Conservation (phyloP, 2,113 vertebrate species). For the Fregata magnificens region DNA sequence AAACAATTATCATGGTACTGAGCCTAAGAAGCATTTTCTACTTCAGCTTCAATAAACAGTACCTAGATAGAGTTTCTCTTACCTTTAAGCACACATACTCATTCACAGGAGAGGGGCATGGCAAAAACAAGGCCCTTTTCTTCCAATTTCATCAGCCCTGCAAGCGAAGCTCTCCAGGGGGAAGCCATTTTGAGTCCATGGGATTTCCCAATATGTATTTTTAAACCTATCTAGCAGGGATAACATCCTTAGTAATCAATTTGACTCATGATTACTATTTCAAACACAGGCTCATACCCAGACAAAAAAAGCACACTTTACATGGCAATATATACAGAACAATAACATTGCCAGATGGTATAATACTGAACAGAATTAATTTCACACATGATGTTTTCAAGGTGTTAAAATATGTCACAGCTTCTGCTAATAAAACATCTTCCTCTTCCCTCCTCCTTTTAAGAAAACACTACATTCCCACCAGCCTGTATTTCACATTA, state of each 20-base stretch:
- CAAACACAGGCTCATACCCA: slow-evolving; percentile 14
- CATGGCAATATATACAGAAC: slow-evolving; percentile 32
- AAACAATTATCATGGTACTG: neutral
- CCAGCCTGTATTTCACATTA: slow-evolving; percentile 45
- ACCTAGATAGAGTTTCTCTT: neutral
- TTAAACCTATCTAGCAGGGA: neutral
- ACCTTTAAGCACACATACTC: neutral
- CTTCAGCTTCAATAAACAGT: neutral
- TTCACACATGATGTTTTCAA: slow-evolving; percentile 60
- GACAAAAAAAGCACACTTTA: neutral
- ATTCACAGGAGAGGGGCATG: neutral
- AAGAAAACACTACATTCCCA: neutral
- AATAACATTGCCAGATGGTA: slow-evolving; percentile 55
- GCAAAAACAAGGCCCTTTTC: neutral
- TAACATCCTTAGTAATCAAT: slow-evolving; percentile 30
- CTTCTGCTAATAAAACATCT: slow-evolving; percentile 52
- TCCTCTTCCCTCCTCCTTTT: slow-evolving; percentile 12
- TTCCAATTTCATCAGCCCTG: neutral
- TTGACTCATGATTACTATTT: slow-evolving; percentile 48
- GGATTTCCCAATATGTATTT: neutral
- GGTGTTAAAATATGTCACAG: slow-evolving; percentile 55
- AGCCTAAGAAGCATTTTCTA: neutral
- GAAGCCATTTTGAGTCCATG: neutral
- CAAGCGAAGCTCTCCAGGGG: neutral
- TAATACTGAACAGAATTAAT: slow-evolving; percentile 61